Evolutionary conservation across 2,113 vertebrate genomes (phyloP).

Genomic region (Romanogobio albipinnatus): DNA sequence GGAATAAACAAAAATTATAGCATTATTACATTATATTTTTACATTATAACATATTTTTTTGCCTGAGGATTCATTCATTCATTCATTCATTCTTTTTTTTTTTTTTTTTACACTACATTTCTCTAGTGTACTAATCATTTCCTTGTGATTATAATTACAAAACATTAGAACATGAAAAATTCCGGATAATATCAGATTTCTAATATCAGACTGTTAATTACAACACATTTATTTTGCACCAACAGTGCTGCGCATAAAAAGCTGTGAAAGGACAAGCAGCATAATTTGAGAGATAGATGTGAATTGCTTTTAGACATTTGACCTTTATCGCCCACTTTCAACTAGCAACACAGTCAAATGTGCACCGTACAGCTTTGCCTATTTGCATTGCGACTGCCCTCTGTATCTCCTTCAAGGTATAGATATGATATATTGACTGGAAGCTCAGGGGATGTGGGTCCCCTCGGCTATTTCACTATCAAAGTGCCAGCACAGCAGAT

Average conservation of each 20-base stretch:
- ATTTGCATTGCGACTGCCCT: slow-evolving; percentile 72
- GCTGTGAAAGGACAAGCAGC: background rate
- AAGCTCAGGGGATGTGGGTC: slow-evolving; percentile 64
- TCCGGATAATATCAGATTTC: background rate
- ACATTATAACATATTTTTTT: too few species aligned
- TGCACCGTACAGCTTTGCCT: slow-evolving; percentile 67
- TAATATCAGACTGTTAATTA: background rate
- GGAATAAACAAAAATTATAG: too few species aligned
- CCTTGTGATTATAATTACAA: background rate
- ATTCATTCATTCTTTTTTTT: too few species aligned
- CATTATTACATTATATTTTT: too few species aligned
- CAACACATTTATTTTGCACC: slow-evolving; percentile 9
- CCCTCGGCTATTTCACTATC: slow-evolving; percentile 64
- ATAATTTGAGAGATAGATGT: slow-evolving; percentile 3
- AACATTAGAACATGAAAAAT: background rate
- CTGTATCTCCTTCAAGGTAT: slow-evolving; percentile 71
- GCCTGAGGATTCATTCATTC: too few species aligned
- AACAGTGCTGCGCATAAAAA: background rate
- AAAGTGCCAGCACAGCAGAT: slow-evolving; percentile 78
- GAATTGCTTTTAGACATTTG: slow-evolving; percentile 24
- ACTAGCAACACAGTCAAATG: slow-evolving; percentile 58
- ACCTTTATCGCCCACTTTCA: slow-evolving; percentile 46
- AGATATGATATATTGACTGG: slow-evolving; percentile 78
- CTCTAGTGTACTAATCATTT: background rate
- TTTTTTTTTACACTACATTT: background rate